A percentile compares a stretch with the other conserved stretches of the same genome.
phyloP scores from a whole-genome alignment of 2,888 invertebrate genomes.

The Linyphia triangularis region DNA sequence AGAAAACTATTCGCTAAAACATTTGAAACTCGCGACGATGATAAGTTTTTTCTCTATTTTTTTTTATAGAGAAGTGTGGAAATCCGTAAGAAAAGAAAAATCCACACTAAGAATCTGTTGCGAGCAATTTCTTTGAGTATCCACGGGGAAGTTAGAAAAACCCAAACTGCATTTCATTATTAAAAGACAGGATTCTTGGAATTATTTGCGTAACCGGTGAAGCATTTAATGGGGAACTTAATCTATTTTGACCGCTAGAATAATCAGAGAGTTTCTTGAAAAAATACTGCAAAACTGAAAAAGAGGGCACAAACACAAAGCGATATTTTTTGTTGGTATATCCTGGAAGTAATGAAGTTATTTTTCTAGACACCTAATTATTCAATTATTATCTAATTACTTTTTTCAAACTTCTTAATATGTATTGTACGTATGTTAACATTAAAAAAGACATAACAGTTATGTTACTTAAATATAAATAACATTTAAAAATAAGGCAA shows the following conservation, averaged over 20 bases:
- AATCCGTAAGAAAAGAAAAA: not conserved
- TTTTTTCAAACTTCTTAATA: too few species aligned
- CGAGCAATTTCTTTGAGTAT: conserved; percentile 38
- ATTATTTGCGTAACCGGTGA: conserved; percentile 49
- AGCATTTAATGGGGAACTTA: conserved; percentile 50
- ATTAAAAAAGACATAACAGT: too few species aligned
- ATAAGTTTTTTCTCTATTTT: not conserved
- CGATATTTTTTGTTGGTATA: too few species aligned
- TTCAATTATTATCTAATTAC: too few species aligned
- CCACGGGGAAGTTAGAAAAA: not conserved
- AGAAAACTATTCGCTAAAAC: conserved; percentile 30
- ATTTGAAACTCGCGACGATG: conserved; percentile 10
- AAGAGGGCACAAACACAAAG: conserved; percentile 4
- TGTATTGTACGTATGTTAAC: too few species aligned
- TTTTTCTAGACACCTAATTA: too few species aligned
- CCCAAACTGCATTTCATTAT: conserved; percentile 32
- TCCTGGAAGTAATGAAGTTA: too few species aligned
- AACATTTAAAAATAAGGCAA: too few species aligned
- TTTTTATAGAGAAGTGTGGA: not conserved
- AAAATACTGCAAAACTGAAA: not conserved
- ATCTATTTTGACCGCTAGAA: conserved; percentile 37
- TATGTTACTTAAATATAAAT: too few species aligned
- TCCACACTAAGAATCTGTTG: conserved; percentile 34
- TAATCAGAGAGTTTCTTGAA: not conserved
- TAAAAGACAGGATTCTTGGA: conserved; percentile 44